Conservation (phyloP, 2,888 invertebrate genomes). For the Leptinotarsa rubiginosa region DNA sequence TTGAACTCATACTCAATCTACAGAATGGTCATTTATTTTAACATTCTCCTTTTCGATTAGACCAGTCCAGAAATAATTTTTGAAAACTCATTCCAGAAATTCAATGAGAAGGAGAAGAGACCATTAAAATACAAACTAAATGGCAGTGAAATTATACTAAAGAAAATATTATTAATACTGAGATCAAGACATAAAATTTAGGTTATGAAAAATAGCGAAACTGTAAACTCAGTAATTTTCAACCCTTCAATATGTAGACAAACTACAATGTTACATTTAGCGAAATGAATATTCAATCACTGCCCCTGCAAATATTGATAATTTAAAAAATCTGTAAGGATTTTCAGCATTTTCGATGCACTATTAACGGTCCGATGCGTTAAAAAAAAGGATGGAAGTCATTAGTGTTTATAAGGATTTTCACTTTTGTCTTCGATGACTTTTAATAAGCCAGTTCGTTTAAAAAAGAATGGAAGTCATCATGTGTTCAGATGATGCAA, state of each 20-base stretch:
- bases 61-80: neutral
- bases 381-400: neutral
- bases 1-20: constrained; percentile 2
- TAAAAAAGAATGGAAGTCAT: neutral
- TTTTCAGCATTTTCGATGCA: constrained; percentile 20
- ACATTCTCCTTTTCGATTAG: neutral
- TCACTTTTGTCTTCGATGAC: neutral
- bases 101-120: constrained; percentile 1
- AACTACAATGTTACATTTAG: neutral
- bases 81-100: neutral
- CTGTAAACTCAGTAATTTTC: constrained; percentile 30
- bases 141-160: constrained; percentile 62
- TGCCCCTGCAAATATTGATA: constrained; percentile 17
- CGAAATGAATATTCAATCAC: constrained; percentile 21
- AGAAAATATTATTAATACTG: constrained; percentile 62
- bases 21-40: constrained; percentile 2
- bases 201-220: constrained; percentile 40
- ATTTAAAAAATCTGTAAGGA: constrained; percentile 11
- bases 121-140: constrained; percentile 50
- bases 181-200: constrained; percentile 59
- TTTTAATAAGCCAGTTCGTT: neutral
- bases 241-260: neutral
- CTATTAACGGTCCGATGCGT: neutral
- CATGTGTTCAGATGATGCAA: neutral
- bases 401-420: constrained; percentile 1